Evolutionary conservation across 2,888 invertebrate species (phyloP).

Genomic region (Lottia scabra): DNA sequence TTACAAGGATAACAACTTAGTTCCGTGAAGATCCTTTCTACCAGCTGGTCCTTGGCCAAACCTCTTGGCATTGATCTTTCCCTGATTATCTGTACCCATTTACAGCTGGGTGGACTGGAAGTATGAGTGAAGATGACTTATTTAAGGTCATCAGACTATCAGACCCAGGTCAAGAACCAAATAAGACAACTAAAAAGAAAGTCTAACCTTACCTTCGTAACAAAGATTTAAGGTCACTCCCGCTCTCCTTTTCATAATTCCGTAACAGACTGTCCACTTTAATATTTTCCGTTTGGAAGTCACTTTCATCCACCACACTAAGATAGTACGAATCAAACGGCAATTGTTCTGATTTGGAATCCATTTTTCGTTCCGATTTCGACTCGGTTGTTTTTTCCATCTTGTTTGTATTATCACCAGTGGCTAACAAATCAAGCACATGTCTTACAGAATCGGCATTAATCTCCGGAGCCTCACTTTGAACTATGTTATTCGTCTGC

Average conservation of each 20-base stretch:
- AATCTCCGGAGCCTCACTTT: background rate
- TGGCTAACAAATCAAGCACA: background rate
- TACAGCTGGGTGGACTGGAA: too few species aligned
- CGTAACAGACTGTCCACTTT: slow-evolving; percentile 45
- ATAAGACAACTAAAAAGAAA: too few species aligned
- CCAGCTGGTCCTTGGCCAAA: too few species aligned
- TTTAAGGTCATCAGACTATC: too few species aligned
- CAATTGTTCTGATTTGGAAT: background rate
- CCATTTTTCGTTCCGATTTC: background rate
- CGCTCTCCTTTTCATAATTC: slow-evolving; percentile 47
- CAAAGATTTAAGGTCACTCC: slow-evolving; percentile 21
- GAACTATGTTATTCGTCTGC: background rate
- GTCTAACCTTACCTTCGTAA: background rate
- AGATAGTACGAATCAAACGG: slow-evolving; percentile 45
- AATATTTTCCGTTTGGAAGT: slow-evolving; percentile 18
- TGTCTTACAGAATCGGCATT: background rate
- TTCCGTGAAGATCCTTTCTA: too few species aligned
- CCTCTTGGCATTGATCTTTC: too few species aligned
- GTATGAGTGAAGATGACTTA: too few species aligned
- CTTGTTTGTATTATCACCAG: too few species aligned
- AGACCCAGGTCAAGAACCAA: too few species aligned
- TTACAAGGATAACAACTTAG: too few species aligned
- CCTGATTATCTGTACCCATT: too few species aligned
- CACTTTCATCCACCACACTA: slow-evolving; percentile 52
- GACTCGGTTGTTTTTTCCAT: background rate